A percentile compares a stretch with the other conserved stretches of the same genome.
These are phyloP conservation scores for Syngnathus floridae DNA, from an alignment of 2,113 vertebrate species.

Conservation along the genomic window DNA sequence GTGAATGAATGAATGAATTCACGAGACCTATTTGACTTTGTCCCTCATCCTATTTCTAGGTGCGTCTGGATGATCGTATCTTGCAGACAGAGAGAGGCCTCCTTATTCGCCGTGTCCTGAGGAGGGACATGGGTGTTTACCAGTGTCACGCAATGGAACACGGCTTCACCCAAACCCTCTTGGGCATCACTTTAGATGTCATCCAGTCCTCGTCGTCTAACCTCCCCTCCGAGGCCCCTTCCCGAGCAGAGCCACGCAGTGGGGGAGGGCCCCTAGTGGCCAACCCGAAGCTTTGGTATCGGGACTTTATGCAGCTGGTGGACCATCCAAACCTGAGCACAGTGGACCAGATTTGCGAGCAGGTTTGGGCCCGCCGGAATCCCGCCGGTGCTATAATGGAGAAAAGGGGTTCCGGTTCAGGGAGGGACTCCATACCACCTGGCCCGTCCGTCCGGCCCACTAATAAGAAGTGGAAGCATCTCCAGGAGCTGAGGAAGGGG, in stretches of 20 bases:
- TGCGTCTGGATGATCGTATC: constrained; percentile 76
- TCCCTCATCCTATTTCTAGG: constrained; percentile 54
- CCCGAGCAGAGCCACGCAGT: constrained; percentile 52
- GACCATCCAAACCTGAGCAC: constrained; percentile 83
- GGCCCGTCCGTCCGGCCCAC: constrained; percentile 37
- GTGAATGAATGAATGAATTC: background rate
- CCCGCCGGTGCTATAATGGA: constrained; percentile 41
- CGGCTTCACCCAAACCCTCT: constrained; percentile 85
- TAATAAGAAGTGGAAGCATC: constrained; percentile 74
- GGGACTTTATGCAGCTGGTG: constrained; percentile 91
- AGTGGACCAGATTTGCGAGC: constrained; percentile 81
- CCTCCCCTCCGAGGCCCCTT: constrained; percentile 43
- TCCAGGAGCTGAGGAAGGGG: constrained; percentile 75
- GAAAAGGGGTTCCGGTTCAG: constrained; percentile 46
- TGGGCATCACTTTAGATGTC: constrained; percentile 81
- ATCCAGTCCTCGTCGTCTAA: constrained; percentile 65
- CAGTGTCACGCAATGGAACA: constrained; percentile 86
- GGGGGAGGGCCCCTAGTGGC: constrained; percentile 39
- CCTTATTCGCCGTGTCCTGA: constrained; percentile 79
- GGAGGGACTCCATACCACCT: constrained; percentile 35
- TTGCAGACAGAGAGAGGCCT: constrained; percentile 77
- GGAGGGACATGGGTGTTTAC: constrained; percentile 77
- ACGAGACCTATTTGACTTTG: background rate
- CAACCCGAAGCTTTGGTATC: constrained; percentile 86
- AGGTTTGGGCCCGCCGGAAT: constrained; percentile 74